Base-by-base conservation (phyloP, 2,888 invertebrate genomes). In the Ethmia dodecea region DNA sequence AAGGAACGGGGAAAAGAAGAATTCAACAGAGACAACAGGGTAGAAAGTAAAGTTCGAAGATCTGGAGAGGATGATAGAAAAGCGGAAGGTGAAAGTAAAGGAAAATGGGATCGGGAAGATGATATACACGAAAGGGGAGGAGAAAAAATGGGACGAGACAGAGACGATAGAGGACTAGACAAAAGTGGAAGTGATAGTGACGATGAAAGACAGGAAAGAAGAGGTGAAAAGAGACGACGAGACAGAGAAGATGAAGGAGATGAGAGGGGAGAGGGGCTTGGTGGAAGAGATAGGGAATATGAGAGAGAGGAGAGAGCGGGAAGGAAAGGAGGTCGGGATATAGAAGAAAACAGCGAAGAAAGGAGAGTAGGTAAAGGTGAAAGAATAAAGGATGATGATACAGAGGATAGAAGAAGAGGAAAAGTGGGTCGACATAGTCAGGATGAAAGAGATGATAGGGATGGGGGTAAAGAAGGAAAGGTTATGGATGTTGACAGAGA, bases 271-370 rank as follows among this genome's bases (percentile, higher is more conserved):
- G 22, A 10, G 30, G 15, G 12, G 14, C 33, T n/a, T n/a, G n/a
- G n/a, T n/a, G n/a, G n/a, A n/a, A n/a, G n/a, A n/a, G n/a, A 26
- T 14, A 22, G 3, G 28, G 34, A 9, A 36, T 30, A 18, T 15
- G 22, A 24, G 18, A 27, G 28, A 27, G 26, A 22, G 9, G 25
- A 35, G 13, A 24, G 6, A n/a, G 22, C 32, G 29, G 27, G 24
- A n/a, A 11, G 16, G 8, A n/a, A 16, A 12, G 29, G 27, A 33
- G 28, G 38, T 6, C 11, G 30, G 15, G 40, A 37, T 10, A 24
- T 29, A 39, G n/a, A n/a, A n/a, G n/a, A n/a, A n/a, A n/a, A n/a
- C n/a, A 35, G 36, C 33, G 29, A 28, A 39, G 48, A 32, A n/a
- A 44, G 33, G 31, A 35, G 29, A 5, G 29, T 12, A 1, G 1